Evolutionary conservation across 1,140 invertebrate genomes (phyloP).

Genomic region (Hyphantria cunea): DNA sequence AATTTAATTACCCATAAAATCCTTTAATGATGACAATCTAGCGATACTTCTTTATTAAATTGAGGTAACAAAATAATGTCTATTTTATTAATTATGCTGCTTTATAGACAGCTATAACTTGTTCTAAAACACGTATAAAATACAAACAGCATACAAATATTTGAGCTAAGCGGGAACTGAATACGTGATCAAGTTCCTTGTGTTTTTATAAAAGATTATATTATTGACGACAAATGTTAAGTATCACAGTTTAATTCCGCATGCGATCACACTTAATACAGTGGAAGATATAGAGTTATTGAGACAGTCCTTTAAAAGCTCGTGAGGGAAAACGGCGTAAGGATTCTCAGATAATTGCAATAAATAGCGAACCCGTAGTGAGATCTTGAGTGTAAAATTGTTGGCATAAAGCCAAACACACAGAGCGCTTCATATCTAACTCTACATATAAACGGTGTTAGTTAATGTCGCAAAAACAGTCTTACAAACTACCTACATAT

Average conservation of each 20-base stretch:
- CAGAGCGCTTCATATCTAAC: slow-evolving; percentile 34
- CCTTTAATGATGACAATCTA: too few species aligned
- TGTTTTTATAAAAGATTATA: not conserved
- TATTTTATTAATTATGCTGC: too few species aligned
- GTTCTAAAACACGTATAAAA: too few species aligned
- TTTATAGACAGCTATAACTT: too few species aligned
- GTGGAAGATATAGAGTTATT: slow-evolving; percentile 26
- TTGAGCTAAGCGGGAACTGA: too few species aligned
- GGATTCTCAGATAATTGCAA: slow-evolving; percentile 49
- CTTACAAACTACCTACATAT: slow-evolving; percentile 1
- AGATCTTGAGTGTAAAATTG: slow-evolving; percentile 24
- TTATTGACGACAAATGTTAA: not conserved
- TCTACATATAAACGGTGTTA: slow-evolving; percentile 30
- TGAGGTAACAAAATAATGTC: too few species aligned
- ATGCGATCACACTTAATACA: slow-evolving; percentile 3
- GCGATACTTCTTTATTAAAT: not conserved
- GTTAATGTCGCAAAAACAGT: slow-evolving; percentile 30
- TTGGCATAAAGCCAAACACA: slow-evolving; percentile 40
- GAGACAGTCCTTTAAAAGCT: slow-evolving; percentile 27
- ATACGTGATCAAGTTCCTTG: too few species aligned
- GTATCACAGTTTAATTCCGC: too few species aligned
- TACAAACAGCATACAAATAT: too few species aligned
- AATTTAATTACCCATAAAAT: slow-evolving; percentile 12
- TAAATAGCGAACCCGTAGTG: slow-evolving; percentile 41
- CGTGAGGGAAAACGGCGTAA: slow-evolving; percentile 16